Base-by-base conservation (phyloP, 2,113 vertebrate genomes). In the Micronycteris hirsuta region DNA sequence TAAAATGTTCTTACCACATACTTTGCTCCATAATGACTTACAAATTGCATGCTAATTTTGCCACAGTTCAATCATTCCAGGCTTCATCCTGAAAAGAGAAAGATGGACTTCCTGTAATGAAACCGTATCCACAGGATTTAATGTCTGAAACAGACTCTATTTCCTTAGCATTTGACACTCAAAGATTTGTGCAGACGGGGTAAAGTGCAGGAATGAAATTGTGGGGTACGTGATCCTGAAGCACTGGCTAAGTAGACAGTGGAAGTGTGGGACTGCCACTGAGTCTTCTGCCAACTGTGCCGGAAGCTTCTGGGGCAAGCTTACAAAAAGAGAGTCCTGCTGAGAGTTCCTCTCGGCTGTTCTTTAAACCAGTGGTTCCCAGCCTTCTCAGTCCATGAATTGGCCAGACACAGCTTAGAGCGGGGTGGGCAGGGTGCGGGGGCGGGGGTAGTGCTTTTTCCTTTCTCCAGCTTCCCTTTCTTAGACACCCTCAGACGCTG, bases 1-100 rank as follows among this genome's bases (percentile, higher is more conserved):
- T 98, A 95, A 98, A 98, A 94, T 96, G 97, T 97, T 98, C 98
- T 98, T 94, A 86, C 94, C 93, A 98, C 98, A 97, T 97, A 97
- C 97, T 98, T 98, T 97, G 97, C 63, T 68, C 98, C 63, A 0
- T 98, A 98, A 98, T 98, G 98, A 98, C 98, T 98, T 98, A 98
- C 98, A 98, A 98, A 98, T 98, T 97, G 97, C 97, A 98, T 98
- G 98, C 98, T 98, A 98, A 99, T 98, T 98, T 98, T 98, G 97
- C 94, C 96, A 96, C 96, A 83, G 96, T 97, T 96, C 97, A 98
- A 96, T 96, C 95, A 93, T 94, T 97, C 94, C 84, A 73, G 78
- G 86, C 86, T 97, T 97, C 95, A 97, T 91, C 97, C 96, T 97
- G 94, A 95, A 96, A 97, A 98, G 94, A 93, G 89, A 97, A 97